Base-by-base conservation (phyloP, 2,113 vertebrate species). In the Anhinga rufa region DNA sequence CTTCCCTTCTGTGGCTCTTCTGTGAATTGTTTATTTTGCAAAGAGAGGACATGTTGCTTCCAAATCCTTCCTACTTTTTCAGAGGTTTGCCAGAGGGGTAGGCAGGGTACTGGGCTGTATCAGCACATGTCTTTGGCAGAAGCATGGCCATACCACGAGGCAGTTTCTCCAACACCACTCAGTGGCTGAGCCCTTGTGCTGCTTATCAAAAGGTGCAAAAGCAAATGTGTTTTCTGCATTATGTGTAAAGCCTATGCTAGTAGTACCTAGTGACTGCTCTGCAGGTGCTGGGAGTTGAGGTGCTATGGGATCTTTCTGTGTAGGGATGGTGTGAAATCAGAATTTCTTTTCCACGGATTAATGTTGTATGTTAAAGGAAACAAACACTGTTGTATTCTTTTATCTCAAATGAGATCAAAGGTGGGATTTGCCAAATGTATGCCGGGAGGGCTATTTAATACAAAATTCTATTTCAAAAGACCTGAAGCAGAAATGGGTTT, bases 1-100 rank as follows among this genome's bases (percentile, higher is more conserved):
- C 88, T 94, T 97, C 85, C 82, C 75, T 86, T 90, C 54, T 4
- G 25, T 44, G 34, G 36, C 66, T 88, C 58, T 97, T 96, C 94
- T 92, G 54, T 94, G 75, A 93, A 92, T 54, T 92, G 87, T 91
- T 95, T 95, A 70, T 64, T 91, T 48, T 72, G 40, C 31, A 72
- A 46, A 55, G 71, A n/a, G 42, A 71, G 57, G 79, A 48, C 14
- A 2, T 64, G n/a, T 66, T 87, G 48, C 71, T 88, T 93, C 79
- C 71, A 83, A 89, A 48, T 49, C 24, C 62, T 46, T 88, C 87
- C 52, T 61, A 13, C 70, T 79, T 90, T 61, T 92, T 77, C 25
- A 52, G 76, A 49, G 17, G 9, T 52, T 93, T 90, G 52, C 48
- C 46, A 74, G 65, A 87, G n/a, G 34, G 9, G 38, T 17, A 68